Base-by-base conservation (phyloP, 2,797 vertebrate species). In the Bucorvus abyssinicus region DNA sequence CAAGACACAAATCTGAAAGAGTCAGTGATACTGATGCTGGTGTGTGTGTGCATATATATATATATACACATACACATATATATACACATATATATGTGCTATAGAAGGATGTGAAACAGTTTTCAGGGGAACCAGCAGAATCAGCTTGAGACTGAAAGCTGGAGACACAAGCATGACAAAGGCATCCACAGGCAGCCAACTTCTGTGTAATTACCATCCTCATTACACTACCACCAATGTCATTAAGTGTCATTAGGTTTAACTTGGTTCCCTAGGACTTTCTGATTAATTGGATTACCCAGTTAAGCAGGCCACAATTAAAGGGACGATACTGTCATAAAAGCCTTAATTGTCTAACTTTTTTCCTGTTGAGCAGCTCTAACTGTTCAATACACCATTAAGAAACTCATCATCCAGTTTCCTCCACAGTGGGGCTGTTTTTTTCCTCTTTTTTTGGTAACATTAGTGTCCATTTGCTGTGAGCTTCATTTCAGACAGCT, bases 391-490 rank as follows among this genome's bases (percentile, higher is more conserved):
- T 69, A 79, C 4, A 0, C 79, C 89, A 86, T 89, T 92, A 87
- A 93, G 61, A 84, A 94, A 36, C 79, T 36, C 79, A 89, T 82
- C 64, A 78, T 44, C 38, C 50, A 32, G 12, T 27, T 69, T 84
- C 38, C 59, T 71, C 38, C 63, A 32, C 45, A 61, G 24, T 17
- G 9, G 14, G 14, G 1, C 65, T 85, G 2, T 77, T 15, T 61
- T 53, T 27, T 8, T 30, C 18, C 18, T 36, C 42, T 64, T 42
- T 32, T 73, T 59, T 71, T 98, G 80, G 20, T 56, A 57, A 29
- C 47, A 24, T 81, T 85, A 69, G 55, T 8, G 96, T 98, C 98
- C 98, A 98, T 97, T 91, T 93, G 61, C 81, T 42, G 61, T 32
- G 47, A 90, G 60, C 67, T 56, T 69, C 52, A 12, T 81, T 91